A percentile compares a stretch with the other conserved stretches of the same genome.
Conservation (phyloP, 2,113 vertebrate genomes). For the Epinephelus lanceolatus region DNA sequence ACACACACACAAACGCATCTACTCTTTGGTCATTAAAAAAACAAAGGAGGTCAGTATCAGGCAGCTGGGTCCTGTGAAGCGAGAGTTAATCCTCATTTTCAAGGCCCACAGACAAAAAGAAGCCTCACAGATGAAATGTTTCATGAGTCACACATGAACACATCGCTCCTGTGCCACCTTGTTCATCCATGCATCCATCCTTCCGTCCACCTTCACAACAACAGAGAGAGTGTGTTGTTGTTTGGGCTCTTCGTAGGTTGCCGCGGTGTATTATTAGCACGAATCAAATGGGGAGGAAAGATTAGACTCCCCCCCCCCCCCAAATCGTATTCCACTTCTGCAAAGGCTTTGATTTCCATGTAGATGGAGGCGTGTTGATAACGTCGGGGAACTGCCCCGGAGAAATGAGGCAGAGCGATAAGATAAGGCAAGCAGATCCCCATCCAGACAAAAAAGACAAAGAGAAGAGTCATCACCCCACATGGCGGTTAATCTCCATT, state of each 20-base stretch:
- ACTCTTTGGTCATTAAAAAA: slow-evolving; percentile 76
- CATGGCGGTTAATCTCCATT: slow-evolving; percentile 77
- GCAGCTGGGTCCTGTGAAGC: slow-evolving; percentile 78
- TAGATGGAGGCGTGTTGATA: slow-evolving; percentile 71
- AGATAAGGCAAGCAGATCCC: slow-evolving; percentile 72
- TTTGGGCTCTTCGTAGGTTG: slow-evolving; percentile 9
- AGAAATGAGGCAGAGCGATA: slow-evolving; percentile 74
- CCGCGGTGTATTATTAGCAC: slow-evolving; percentile 56
- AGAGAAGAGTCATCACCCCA: slow-evolving; percentile 68
- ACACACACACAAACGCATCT: slow-evolving; percentile 48
- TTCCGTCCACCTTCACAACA: slow-evolving; percentile 27
- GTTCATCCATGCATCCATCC: slow-evolving; percentile 26
- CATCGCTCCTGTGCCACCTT: slow-evolving; percentile 35
- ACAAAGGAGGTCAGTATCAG: slow-evolving; percentile 83
- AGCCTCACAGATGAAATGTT: slow-evolving; percentile 61
- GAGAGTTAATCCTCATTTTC: slow-evolving; percentile 75
- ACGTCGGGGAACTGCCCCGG: slow-evolving; percentile 56
- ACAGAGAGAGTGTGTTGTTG: slow-evolving; percentile 18
- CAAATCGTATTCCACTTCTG: slow-evolving; percentile 73
- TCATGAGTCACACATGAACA: slow-evolving; percentile 49
- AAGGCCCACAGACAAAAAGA: slow-evolving; percentile 71
- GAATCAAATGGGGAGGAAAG: slow-evolving; percentile 26
- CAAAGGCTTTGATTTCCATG: slow-evolving; percentile 80
- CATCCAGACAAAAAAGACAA: slow-evolving; percentile 72
- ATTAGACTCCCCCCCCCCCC: slow-evolving; percentile 51